phyloP scores from a whole-genome alignment of 2,797 vertebrate species.

The Fistularia commersonii region DNA sequence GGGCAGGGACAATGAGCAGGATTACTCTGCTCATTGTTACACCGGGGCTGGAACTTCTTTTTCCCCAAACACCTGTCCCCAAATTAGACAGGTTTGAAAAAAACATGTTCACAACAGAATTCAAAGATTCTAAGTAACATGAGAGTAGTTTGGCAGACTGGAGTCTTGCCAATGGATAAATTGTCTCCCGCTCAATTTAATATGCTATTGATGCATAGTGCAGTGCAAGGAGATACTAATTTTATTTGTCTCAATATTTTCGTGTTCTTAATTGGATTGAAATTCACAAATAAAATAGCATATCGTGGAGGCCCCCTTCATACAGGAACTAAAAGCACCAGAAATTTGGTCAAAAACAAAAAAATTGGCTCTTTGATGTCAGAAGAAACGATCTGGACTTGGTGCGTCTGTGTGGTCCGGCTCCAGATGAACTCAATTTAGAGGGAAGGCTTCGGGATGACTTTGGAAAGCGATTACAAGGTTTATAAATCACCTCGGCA shows the following conservation, averaged over 20 bases:
- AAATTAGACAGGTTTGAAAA: conserved; percentile 70
- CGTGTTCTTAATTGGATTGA: conserved; percentile 69
- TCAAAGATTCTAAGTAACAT: conserved; percentile 67
- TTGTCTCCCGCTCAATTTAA: conserved; percentile 49
- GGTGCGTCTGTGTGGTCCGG: conserved; percentile 64
- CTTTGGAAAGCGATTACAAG: conserved; percentile 76
- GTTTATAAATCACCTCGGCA: conserved; percentile 73
- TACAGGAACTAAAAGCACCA: conserved; percentile 60
- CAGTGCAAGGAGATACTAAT: conserved; percentile 50
- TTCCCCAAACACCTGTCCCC: conserved; percentile 78
- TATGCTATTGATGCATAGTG: conserved; percentile 56
- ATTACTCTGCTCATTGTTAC: conserved; percentile 74
- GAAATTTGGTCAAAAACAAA: conserved; percentile 73
- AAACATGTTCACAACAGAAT: conserved; percentile 55
- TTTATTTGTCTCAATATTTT: conserved; percentile 66
- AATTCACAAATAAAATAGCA: conserved; percentile 65
- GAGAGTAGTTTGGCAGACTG: conserved; percentile 46
- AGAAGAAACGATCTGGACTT: conserved; percentile 73
- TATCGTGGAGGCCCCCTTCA: conserved; percentile 57
- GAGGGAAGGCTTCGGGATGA: conserved; percentile 72
- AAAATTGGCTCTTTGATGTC: conserved; percentile 72
- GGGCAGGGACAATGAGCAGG: conserved; percentile 73
- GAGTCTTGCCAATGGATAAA: conserved; percentile 55
- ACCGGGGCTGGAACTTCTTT: conserved; percentile 74
- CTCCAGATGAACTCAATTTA: conserved; percentile 76